Evolutionary conservation across 2,797 vertebrate genomes (phyloP).

Genomic region (Cynodonichthys magdalenae): DNA sequence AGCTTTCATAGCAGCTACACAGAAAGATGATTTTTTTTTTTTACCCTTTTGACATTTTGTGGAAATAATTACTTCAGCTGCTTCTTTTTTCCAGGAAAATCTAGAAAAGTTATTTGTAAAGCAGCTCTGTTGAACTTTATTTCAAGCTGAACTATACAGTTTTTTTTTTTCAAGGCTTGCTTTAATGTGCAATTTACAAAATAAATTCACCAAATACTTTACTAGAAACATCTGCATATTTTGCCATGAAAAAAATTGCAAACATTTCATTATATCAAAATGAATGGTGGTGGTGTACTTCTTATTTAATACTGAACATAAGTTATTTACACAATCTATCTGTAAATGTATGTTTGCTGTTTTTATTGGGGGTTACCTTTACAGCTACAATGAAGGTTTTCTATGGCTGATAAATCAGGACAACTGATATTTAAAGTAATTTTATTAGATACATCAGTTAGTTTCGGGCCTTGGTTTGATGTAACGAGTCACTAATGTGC

Average conservation of each 20-base stretch:
- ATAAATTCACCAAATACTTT: not conserved
- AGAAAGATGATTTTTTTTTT: slow-evolving; percentile 9
- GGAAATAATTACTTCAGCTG: slow-evolving; percentile 15
- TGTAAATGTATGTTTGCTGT: not conserved
- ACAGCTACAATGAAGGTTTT: no score
- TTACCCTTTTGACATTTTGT: slow-evolving; percentile 42
- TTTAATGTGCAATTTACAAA: not conserved
- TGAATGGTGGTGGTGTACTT: no score
- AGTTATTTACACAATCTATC: not conserved
- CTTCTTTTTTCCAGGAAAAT: slow-evolving; percentile 3
- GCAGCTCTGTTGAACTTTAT: slow-evolving; percentile 5
- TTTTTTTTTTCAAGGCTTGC: not conserved
- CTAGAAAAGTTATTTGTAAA: slow-evolving; percentile 5
- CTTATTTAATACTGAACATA: not conserved
- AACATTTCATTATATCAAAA: not conserved
- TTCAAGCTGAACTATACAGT: slow-evolving; percentile 1
- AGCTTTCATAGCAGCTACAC: slow-evolving; percentile 36
- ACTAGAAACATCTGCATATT: no score
- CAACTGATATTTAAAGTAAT: no score
- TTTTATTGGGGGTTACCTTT: not conserved
- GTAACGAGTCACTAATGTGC: no score
- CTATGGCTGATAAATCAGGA: no score
- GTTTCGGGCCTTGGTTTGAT: no score
- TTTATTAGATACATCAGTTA: no score
- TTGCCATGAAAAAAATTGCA: not conserved